Evolutionary conservation across 2,888 invertebrate species (phyloP).

Genomic region (Drosophila subquinaria): DNA sequence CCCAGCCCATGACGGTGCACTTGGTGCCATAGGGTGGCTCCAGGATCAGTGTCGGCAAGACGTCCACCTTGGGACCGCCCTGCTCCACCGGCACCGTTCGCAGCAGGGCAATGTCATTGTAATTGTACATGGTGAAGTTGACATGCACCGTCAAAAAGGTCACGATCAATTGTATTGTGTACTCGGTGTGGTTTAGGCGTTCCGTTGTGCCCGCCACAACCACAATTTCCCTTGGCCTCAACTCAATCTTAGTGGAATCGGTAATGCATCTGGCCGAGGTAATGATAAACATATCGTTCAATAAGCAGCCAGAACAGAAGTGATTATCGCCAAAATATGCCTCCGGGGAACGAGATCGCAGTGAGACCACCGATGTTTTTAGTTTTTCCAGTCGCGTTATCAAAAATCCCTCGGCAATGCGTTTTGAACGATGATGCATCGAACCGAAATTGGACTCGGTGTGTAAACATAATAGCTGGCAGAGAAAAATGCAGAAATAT

Average conservation of each 20-base stretch:
- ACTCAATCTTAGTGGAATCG: conserved; percentile 33
- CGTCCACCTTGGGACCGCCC: background rate
- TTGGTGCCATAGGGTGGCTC: conserved; percentile 26
- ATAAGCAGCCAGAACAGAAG: conserved; percentile 62
- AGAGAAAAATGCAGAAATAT: background rate
- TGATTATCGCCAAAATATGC: conserved; percentile 68
- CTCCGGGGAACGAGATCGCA: conserved; percentile 52
- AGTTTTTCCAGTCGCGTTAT: background rate
- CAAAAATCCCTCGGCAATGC: conserved; percentile 8
- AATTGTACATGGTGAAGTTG: conserved; percentile 43
- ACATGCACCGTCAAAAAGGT: conserved; percentile 40
- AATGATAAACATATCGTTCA: conserved; percentile 47
- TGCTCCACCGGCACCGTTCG: background rate
- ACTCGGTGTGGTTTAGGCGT: conserved; percentile 27
- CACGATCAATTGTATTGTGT: conserved; percentile 18
- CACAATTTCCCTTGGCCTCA: conserved; percentile 41
- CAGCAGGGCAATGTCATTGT: conserved; percentile 62
- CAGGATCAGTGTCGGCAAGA: background rate
- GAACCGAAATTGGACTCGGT: background rate
- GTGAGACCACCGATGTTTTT: conserved; percentile 52
- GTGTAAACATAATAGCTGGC: background rate
- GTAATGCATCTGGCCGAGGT: conserved; percentile 65
- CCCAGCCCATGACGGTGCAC: conserved; percentile 66
- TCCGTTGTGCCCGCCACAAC: conserved; percentile 50
- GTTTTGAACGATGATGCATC: conserved; percentile 9